phyloP scores from a whole-genome alignment of 2,888 invertebrate genomes.

The Prostheceraeus crozeri region DNA sequence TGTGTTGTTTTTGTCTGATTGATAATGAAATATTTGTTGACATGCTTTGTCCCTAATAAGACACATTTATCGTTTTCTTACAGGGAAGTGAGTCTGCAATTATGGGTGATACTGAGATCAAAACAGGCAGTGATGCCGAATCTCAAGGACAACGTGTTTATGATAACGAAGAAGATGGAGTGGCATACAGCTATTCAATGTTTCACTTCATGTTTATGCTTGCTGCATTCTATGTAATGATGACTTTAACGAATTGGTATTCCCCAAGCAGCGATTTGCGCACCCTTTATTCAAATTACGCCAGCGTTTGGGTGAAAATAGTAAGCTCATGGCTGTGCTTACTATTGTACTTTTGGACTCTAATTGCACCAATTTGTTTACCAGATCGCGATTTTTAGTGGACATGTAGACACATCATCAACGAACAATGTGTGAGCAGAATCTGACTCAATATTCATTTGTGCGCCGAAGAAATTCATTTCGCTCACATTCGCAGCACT shows the following conservation, averaged over 20 bases:
- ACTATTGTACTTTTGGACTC: constrained; percentile 81
- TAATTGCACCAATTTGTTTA: constrained; percentile 78
- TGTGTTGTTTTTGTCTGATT: too few species aligned
- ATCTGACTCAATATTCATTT: too few species aligned
- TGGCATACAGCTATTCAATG: constrained; percentile 89
- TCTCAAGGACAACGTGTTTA: not conserved
- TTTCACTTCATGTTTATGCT: constrained; percentile 92
- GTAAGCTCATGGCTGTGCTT: constrained; percentile 91
- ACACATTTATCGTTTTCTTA: too few species aligned
- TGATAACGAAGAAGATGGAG: constrained; percentile 78
- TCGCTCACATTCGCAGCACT: too few species aligned
- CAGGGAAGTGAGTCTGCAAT: too few species aligned
- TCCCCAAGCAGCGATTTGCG: constrained; percentile 47
- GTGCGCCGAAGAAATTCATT: too few species aligned
- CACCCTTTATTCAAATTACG: constrained; percentile 2
- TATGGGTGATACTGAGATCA: too few species aligned
- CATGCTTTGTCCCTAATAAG: too few species aligned
- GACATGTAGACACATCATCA: too few species aligned
- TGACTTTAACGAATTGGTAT: constrained; percentile 99
- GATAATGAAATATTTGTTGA: too few species aligned
- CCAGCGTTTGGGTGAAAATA: constrained; percentile 79
- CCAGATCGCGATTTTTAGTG: constrained; percentile 82
- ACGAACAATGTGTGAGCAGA: too few species aligned
- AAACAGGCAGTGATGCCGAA: too few species aligned
- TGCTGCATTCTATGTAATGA: constrained; percentile 96